Conservation (phyloP, 1,140 invertebrate species). For the Eupristina koningsbergeri region DNA sequence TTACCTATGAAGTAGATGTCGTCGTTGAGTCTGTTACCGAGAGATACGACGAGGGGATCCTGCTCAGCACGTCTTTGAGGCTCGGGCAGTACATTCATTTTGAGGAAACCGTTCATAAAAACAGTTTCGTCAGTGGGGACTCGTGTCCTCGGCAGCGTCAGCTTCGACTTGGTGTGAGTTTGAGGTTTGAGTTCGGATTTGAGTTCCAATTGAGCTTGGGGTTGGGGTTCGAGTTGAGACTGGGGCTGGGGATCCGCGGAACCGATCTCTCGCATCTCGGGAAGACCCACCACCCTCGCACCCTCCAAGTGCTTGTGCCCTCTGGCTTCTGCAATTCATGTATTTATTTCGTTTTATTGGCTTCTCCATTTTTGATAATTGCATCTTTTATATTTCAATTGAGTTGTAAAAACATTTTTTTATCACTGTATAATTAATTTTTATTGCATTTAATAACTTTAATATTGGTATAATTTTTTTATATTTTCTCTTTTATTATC, state of each 20-base stretch:
- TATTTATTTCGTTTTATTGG: background rate
- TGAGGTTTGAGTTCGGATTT: too few relatives aligned
- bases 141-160: background rate
- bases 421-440: too few relatives aligned
- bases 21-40: slow-evolving; percentile 59
- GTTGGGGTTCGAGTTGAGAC: too few relatives aligned
- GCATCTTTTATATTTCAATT: too few relatives aligned
- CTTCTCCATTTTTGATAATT: background rate
- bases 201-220: too few relatives aligned
- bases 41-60: slow-evolving; percentile 59
- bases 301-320: background rate
- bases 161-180: background rate
- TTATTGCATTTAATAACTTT: too few relatives aligned
- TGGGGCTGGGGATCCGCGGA: background rate
- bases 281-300: too few relatives aligned
- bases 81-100: slow-evolving; percentile 52
- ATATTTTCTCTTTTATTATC: too few relatives aligned
- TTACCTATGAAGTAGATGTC: slow-evolving; percentile 70
- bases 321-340: background rate
- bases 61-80: slow-evolving; percentile 57
- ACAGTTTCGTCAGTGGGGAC: background rate
- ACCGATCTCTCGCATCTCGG: background rate
- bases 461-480: too few relatives aligned
- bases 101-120: background rate
- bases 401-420: too few relatives aligned